These are phyloP conservation scores for Thalassarche chlororhynchos DNA, from an alignment of 2,113 vertebrate species.

Conservation along the genomic window DNA sequence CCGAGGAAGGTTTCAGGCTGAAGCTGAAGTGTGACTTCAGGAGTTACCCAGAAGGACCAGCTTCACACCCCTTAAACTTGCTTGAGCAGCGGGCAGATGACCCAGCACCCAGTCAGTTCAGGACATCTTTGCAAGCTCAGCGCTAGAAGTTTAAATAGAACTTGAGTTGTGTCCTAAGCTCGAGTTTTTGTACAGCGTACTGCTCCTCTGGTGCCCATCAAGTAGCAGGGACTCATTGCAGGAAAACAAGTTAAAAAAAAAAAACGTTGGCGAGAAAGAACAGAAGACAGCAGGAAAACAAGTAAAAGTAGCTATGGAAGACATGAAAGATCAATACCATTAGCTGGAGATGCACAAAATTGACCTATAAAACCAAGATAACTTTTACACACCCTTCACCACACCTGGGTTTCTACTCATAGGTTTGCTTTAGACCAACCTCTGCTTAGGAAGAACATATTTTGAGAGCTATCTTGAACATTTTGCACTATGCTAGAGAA, in stretches of 20 bases:
- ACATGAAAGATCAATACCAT: not conserved
- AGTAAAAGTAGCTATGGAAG: not conserved
- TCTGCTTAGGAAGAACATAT: not conserved
- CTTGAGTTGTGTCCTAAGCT: not conserved
- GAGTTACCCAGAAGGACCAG: not conserved
- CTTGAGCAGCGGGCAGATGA: rapidly evolving
- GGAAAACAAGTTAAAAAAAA: not conserved
- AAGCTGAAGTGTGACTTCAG: not conserved
- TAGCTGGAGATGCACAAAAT: not conserved
- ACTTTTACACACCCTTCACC: not conserved
- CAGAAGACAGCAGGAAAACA: not conserved
- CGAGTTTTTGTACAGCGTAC: not conserved
- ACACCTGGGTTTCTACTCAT: not conserved
- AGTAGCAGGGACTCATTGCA: not conserved
- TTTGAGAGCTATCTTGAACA: not conserved
- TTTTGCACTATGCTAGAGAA: not conserved
- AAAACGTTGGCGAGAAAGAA: not conserved
- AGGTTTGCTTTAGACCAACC: not conserved
- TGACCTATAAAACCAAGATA: not conserved
- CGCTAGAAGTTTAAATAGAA: not conserved
- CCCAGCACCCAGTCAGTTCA: not conserved
- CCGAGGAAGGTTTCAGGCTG: not conserved
- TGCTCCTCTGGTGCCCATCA: not conserved
- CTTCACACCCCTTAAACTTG: not conserved
- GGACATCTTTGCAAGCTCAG: not conserved